Evolutionary conservation across 2,888 invertebrate genomes (phyloP).

Genomic region (Mimas tiliae): DNA sequence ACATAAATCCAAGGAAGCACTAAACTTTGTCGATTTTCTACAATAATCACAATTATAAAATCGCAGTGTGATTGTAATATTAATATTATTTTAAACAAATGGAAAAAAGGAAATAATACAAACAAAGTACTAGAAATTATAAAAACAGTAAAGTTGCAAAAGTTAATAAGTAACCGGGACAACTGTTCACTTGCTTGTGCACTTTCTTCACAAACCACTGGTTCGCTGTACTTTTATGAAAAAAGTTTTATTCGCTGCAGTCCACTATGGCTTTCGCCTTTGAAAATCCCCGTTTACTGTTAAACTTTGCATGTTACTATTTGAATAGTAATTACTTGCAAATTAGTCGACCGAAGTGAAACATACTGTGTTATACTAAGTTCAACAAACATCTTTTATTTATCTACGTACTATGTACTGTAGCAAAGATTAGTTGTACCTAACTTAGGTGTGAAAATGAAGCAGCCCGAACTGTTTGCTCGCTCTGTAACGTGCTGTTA

Average conservation of each 20-base stretch:
- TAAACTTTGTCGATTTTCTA: background rate
- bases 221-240: conserved; percentile 78
- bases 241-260: conserved; percentile 77
- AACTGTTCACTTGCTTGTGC: conserved; percentile 70
- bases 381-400: conserved; percentile 20
- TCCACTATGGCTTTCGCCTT: conserved; percentile 57
- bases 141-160: conserved; percentile 70
- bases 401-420: conserved; percentile 31
- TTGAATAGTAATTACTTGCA: conserved; percentile 18
- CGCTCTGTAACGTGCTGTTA: conserved; percentile 51
- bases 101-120: conserved; percentile 39
- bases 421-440: conserved; percentile 39
- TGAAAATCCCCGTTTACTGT: conserved; percentile 56
- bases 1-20: too few species aligned
- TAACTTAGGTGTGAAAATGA: conserved; percentile 36
- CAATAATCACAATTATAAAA: background rate
- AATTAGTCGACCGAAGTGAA: conserved; percentile 29
- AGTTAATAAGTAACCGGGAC: conserved; percentile 76
- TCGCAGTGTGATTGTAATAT: background rate
- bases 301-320: conserved; percentile 42
- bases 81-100: background rate
- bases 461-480: conserved; percentile 65
- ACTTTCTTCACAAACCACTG: conserved; percentile 69
- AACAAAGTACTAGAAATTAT: conserved; percentile 49
- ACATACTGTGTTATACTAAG: conserved; percentile 25